Percentiles rank a stretch among this genome's conserved stretches.
Evolutionary conservation across 2,113 vertebrate species (phyloP).

Genomic region (Ginglymostoma cirratum): DNA sequence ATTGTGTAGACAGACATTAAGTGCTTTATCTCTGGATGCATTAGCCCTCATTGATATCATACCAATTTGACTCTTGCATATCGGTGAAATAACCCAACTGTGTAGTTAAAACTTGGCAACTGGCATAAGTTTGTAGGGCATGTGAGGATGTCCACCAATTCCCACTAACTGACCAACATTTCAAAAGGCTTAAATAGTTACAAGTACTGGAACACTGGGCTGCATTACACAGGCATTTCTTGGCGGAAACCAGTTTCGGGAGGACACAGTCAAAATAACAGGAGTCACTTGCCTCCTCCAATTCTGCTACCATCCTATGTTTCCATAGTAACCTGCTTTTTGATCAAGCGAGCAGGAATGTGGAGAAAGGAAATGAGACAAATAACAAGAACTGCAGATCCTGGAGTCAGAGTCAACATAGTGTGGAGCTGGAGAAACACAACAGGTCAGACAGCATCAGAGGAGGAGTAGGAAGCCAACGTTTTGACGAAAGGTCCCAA

Average conservation of each 20-base stretch:
- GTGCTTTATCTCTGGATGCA: background rate
- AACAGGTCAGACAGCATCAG: no score
- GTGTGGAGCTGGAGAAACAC: no score
- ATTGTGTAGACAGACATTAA: slow-evolving; percentile 28
- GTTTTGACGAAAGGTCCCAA: no score
- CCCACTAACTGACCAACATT: background rate
- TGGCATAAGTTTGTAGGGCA: background rate
- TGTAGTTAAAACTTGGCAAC: background rate
- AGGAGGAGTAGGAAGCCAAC: no score
- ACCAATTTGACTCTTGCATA: slow-evolving; percentile 9
- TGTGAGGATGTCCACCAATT: background rate
- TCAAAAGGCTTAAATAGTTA: background rate
- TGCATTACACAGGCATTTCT: background rate
- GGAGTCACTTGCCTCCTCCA: background rate
- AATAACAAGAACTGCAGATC: no score
- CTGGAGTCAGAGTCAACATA: no score
- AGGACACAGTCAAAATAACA: background rate
- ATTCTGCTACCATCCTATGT: background rate
- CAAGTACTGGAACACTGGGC: background rate
- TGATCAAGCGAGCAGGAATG: no score
- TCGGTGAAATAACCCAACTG: background rate
- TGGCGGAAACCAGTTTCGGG: background rate
- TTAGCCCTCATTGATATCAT: slow-evolving; percentile 1
- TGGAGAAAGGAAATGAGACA: no score
- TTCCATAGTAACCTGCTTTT: background rate